Base-by-base conservation (phyloP, 2,888 invertebrate species). In the Lutraria lutraria region DNA sequence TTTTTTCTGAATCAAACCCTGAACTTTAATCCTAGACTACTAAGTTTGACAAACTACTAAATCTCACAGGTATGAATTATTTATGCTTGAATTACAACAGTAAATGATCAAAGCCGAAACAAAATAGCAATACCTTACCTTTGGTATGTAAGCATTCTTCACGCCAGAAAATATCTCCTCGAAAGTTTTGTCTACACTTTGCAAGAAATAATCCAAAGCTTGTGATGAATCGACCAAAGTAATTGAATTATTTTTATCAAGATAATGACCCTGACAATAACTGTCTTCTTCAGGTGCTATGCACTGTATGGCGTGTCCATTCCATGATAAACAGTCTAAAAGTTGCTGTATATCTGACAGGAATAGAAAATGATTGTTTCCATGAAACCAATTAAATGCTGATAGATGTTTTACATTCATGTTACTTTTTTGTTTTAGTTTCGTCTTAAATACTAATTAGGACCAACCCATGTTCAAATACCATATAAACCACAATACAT, bases 291-390 rank as follows among this genome's bases (percentile, higher is more conserved):
- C 60, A n/a, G 93, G 91, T 29, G 88, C 85, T 1, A 90, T 88
- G 72, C 91, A 92, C 86, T 91, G 89, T 8, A 94, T 92, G 72
- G 91, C 81, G n/a, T 91, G 88, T 21, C 94, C 94, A 82, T 90
- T 89, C 25, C 88, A 60, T 29, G 89, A 87, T 21, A 92, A 52
- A 81, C 63, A 87, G 63, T 86, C 85, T 81, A 92, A 53, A 13
- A 89, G 81, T 4, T 54, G 43, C 31, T 76, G 60, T 8, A 92
- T 29, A 31, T 88, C 91, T 91, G 19, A 79, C 25, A 80, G 29
- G 31, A 83, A 13, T 21, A 56, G 25, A 82, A 10, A 82, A 54
- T 21, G 8, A 43, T 4, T 43, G 43, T 43, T 43, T 43, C 8
- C 43, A 43, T 43, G 43, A 43, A 43, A 43, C 43, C 43, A 43